phyloP scores from a whole-genome alignment of 2,888 invertebrate genomes.

The Quadriops clusia region DNA sequence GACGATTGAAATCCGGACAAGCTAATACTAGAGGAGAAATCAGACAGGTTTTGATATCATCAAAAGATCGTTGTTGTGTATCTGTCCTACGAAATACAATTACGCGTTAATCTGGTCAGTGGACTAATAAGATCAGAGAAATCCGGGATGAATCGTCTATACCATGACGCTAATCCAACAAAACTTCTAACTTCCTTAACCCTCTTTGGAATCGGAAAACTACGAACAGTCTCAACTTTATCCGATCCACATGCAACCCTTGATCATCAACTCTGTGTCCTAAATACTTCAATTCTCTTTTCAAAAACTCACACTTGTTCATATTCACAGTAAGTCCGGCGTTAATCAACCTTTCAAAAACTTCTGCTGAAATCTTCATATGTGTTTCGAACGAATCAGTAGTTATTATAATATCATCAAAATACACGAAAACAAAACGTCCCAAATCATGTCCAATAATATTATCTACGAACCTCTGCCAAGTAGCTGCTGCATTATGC shows the following conservation, averaged over 20 bases:
- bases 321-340: conserved; percentile 10
- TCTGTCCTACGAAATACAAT: no score
- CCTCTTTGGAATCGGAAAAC: conserved; percentile 11
- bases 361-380: background rate
- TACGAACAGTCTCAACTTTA: conserved; percentile 11
- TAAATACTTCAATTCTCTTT: conserved; percentile 18
- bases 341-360: background rate
- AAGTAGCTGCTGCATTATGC: conserved; percentile 21
- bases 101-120: conserved; percentile 18
- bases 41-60: no score
- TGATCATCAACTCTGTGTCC: conserved; percentile 21
- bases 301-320: conserved; percentile 17
- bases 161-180: conserved; percentile 14
- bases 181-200: conserved; percentile 12
- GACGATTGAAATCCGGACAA: no score
- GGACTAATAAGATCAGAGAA: no score
- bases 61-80: no score
- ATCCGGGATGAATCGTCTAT: conserved; percentile 10
- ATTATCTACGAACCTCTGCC: conserved; percentile 20
- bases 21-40: no score
- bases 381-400: conserved; percentile 2
- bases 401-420: conserved; percentile 5
- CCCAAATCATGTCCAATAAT: conserved; percentile 17
- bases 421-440: conserved; percentile 10
- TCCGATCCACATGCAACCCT: conserved; percentile 17